Percentiles rank a stretch among this genome's conserved stretches.
These are phyloP conservation scores for Rhinopomastus cyanomelas DNA, from an alignment of 2,113 vertebrate genomes.

Conservation along the genomic window DNA sequence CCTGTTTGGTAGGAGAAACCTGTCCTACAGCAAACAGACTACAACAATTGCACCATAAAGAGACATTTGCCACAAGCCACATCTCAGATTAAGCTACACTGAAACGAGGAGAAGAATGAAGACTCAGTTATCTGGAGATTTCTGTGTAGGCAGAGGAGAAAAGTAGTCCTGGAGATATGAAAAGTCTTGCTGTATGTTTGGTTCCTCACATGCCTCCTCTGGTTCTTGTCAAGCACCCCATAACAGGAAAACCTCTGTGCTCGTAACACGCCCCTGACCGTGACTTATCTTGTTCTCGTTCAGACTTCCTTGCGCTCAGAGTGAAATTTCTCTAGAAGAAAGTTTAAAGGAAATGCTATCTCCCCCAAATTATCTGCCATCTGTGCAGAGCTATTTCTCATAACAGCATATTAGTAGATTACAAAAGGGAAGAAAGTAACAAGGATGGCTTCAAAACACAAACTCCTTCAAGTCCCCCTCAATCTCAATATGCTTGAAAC, in stretches of 20 bases:
- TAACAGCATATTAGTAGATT: neutral
- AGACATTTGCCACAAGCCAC: neutral
- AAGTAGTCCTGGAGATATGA: neutral
- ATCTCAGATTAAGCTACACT: neutral
- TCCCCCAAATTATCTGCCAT: neutral
- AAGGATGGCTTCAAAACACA: neutral
- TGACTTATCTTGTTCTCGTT: conserved; percentile 9
- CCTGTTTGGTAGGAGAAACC: neutral
- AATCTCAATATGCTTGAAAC: neutral
- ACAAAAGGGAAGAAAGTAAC: neutral
- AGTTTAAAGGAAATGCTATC: neutral
- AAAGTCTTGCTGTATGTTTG: neutral
- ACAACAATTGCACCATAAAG: neutral
- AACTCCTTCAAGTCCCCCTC: neutral
- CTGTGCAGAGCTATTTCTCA: neutral
- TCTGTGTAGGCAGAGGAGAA: neutral
- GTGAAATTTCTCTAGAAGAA: neutral
- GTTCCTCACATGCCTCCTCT: neutral
- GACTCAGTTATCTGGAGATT: neutral
- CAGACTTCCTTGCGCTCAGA: neutral
- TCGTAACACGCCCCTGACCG: neutral
- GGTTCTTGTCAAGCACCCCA: conserved; percentile 9
- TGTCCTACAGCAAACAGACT: neutral
- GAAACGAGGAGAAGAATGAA: neutral
- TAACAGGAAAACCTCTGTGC: neutral